Evolutionary conservation across 2,888 invertebrate genomes (phyloP), one percentile per base, ranked within the genome.

Genomic region (Sesia bembeciformis): DNA sequence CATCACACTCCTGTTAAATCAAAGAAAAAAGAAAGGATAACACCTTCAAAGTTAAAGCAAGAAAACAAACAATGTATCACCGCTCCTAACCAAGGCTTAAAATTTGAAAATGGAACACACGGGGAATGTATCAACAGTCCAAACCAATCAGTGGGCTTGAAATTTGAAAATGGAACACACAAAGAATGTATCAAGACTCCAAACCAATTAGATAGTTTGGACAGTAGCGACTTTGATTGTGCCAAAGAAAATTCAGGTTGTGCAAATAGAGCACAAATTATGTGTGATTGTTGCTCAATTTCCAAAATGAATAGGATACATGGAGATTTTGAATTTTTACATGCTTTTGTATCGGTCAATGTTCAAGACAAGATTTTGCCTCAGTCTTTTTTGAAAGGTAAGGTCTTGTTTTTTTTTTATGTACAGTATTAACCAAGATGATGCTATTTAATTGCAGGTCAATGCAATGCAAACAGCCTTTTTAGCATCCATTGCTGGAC

Each of bases 271-370:
- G 7, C 23, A 41, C 4, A 4, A 39, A n/a, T n/a, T 40, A 5
- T 5, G 3, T 54, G 54, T 23, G 8, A 53, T 6, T 53, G 41
- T 42, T 54, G 50, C 41, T 39, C n/a, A n/a, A 4, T 39, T 3
- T 42, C 57, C 0, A 64, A 57, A 49, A 64, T 54, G 7, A 68
- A 58, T 40, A 64, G 56, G 40, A 59, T 53, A 39, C 52, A 55
- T 55, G 64, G 67, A 39, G 67, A 78, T 57, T 60, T 72, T n/a
- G 83, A 83, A 46, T 88, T 88, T 67, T 61, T 89, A 8, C 77
- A 83, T 58, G 87, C 88, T 0, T 88, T 89, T 74, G 81, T 88
- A 1, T 72, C 77, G 0, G 69, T 88, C 40, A 82, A 76, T 70
- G 81, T 88, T 49, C 81, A 81, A 58, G 81, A 85, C 51, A 81